phyloP scores from a whole-genome alignment of 2,888 invertebrate genomes.

The Apodemia zela region DNA sequence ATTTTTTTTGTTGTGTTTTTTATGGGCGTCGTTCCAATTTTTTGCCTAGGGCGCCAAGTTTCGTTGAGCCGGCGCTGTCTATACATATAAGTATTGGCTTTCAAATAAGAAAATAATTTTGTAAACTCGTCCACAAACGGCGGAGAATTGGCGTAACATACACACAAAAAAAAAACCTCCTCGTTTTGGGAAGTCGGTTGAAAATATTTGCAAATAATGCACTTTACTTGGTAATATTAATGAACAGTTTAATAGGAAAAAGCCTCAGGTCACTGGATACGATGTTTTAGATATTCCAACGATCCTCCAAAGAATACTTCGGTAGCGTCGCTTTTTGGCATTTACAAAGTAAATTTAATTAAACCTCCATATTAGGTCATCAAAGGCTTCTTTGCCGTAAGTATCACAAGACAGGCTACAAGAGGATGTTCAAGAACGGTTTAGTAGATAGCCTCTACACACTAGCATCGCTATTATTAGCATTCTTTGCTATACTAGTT shows the following conservation, averaged over 20 bases:
- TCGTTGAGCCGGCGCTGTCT: too few relatives aligned
- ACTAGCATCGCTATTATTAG: not conserved
- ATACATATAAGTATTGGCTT: too few relatives aligned
- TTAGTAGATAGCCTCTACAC: not conserved
- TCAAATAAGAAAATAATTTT: too few relatives aligned
- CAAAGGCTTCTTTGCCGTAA: conserved; percentile 32
- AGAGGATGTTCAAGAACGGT: conserved; percentile 12
- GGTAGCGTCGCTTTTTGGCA: conserved; percentile 29
- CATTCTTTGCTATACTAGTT: too few relatives aligned
- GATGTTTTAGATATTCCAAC: conserved; percentile 19
- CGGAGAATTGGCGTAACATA: too few relatives aligned
- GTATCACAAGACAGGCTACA: conserved; percentile 24
- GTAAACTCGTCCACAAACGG: too few relatives aligned
- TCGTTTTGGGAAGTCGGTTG: too few relatives aligned
- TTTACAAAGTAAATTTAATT: conserved; percentile 43
- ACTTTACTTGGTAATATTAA: not conserved
- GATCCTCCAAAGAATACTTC: conserved; percentile 35
- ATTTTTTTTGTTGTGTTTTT: too few relatives aligned
- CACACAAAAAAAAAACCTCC: too few relatives aligned
- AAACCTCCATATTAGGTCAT: conserved; percentile 36
- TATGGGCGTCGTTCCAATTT: too few relatives aligned
- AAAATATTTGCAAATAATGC: not conserved
- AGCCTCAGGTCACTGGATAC: conserved; percentile 10
- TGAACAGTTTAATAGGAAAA: not conserved
- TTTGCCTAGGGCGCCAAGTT: too few relatives aligned